Evolutionary conservation across 2,113 vertebrate species (phyloP).

Genomic region (Prunella himalayana): DNA sequence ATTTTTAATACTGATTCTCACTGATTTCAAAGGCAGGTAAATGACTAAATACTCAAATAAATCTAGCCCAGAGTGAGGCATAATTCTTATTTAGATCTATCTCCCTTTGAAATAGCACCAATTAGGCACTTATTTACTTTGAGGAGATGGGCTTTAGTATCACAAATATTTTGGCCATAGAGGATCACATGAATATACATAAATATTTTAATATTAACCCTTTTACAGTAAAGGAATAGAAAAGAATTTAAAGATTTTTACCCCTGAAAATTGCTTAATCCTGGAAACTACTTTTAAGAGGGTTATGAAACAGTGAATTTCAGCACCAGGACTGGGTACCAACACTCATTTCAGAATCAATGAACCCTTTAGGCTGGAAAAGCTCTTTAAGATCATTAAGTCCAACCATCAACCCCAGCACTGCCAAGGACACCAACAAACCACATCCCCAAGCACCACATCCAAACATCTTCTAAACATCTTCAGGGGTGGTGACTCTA

Average conservation of each 20-base stretch:
- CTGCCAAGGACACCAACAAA: background rate
- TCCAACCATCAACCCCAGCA: background rate
- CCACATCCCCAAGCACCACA: rapidly evolving
- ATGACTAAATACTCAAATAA: background rate
- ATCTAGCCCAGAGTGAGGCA: background rate
- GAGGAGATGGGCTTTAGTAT: background rate
- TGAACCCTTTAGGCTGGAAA: background rate
- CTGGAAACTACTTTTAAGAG: background rate
- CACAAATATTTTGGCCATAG: background rate
- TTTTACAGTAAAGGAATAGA: background rate
- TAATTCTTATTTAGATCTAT: background rate
- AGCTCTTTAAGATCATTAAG: background rate
- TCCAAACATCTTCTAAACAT: background rate
- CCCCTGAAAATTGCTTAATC: background rate
- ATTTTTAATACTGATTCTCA: background rate
- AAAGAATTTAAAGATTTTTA: background rate
- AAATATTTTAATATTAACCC: background rate
- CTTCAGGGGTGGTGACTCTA: background rate
- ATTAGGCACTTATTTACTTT: background rate
- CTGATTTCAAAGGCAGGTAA: slow-evolving; percentile 5
- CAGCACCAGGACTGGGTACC: background rate
- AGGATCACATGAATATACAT: background rate
- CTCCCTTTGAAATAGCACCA: background rate
- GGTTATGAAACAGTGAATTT: background rate
- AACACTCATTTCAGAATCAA: background rate